phyloP scores from a whole-genome alignment of 2,888 invertebrate species.

The Amphiduros pacificus region DNA sequence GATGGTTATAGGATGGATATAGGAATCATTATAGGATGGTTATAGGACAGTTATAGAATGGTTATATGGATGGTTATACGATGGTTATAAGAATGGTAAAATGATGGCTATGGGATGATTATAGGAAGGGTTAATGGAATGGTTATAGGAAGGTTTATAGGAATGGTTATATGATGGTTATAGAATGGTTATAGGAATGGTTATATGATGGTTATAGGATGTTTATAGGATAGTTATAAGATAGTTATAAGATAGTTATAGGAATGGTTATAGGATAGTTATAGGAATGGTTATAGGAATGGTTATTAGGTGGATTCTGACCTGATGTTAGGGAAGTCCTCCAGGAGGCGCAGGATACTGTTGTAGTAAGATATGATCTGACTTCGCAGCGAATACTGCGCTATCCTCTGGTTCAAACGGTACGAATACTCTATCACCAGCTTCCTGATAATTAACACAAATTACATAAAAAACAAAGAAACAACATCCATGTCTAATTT shows the following conservation, averaged over 20 bases:
- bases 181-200: no score
- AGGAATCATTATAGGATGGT: no score
- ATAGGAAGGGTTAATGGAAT: no score
- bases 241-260: not conserved
- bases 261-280: not conserved
- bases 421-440: constrained; percentile 49
- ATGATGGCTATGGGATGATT: not conserved
- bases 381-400: constrained; percentile 52
- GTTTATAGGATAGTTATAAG: no score
- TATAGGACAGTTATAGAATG: not conserved
- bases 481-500: no score
- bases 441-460: constrained; percentile 39
- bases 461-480: no score
- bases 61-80: not conserved
- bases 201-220: no score
- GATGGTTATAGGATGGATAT: not conserved
- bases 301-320: constrained; percentile 15
- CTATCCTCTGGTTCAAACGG: constrained; percentile 43
- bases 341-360: constrained; percentile 49
- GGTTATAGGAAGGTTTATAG: no score
- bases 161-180: not conserved
- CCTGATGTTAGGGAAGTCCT: constrained; percentile 55
- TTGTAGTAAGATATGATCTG: constrained; percentile 57
- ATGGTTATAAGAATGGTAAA: no score
- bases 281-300: no score